Evolutionary conservation across 2,113 vertebrate genomes (phyloP).

Genomic region (Conger conger): DNA sequence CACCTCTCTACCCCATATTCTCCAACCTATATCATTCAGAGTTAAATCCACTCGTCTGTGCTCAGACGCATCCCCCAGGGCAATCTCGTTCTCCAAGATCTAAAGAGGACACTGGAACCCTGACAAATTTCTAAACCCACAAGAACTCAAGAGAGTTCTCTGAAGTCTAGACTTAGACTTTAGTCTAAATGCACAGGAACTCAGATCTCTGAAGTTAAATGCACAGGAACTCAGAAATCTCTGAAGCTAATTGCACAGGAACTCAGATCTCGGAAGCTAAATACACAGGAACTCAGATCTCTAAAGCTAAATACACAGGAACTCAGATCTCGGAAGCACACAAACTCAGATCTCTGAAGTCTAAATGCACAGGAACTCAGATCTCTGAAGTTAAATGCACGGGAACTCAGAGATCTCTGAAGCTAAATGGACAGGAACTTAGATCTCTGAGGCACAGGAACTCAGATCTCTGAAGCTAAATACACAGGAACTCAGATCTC

Average conservation of each 20-base stretch:
- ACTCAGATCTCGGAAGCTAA: neutral
- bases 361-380: too few species aligned
- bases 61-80: constrained; percentile 10
- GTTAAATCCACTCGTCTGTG: constrained; percentile 11
- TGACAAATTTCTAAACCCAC: too few species aligned
- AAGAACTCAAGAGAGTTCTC: neutral
- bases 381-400: too few species aligned
- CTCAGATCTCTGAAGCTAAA: too few species aligned
- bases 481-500: neutral
- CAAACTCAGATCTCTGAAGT: too few species aligned
- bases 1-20: neutral
- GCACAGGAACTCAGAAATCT: neutral
- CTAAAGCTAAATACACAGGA: neutral
- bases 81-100: neutral
- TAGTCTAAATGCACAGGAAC: neutral
- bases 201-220: neutral
- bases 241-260: too few species aligned
- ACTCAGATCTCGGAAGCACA: neutral
- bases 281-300: neutral
- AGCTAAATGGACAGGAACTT: too few species aligned
- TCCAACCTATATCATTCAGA: constrained; percentile 10
- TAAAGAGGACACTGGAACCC: too few species aligned
- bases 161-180: neutral
- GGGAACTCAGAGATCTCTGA: too few species aligned
- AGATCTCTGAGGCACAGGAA: too few species aligned